These are phyloP conservation scores for Patiria miniata DNA, from an alignment of 35 echinoderm and acorn worm genomes.

Conservation along the genomic window DNA sequence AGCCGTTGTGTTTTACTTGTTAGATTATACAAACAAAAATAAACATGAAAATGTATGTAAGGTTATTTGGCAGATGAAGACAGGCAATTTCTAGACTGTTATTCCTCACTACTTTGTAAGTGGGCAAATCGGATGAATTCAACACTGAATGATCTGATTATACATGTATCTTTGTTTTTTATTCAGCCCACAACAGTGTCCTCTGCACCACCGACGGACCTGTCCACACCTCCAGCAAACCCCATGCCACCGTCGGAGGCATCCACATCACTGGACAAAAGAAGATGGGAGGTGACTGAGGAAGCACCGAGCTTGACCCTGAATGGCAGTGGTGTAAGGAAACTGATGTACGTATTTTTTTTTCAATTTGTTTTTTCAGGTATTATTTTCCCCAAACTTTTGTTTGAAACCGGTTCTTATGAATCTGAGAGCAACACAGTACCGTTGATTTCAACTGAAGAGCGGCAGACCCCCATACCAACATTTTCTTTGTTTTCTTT, in stretches of 20 bases:
- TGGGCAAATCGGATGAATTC: background rate
- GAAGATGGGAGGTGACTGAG: background rate
- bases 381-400: too few species aligned
- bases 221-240: background rate
- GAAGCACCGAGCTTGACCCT: background rate
- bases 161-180: background rate
- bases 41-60: conserved; percentile 1
- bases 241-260: background rate
- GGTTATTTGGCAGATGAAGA: conserved; percentile 4
- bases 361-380: background rate
- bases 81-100: background rate
- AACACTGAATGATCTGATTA: background rate
- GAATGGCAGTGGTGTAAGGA: background rate
- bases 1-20: background rate
- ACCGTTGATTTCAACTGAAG: too few species aligned
- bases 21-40: background rate
- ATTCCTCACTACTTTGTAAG: background rate
- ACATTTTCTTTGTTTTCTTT: too few species aligned
- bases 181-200: background rate
- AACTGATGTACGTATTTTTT: background rate
- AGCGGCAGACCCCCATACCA: too few species aligned
- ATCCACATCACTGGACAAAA: conserved; percentile 1
- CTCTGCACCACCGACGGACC: background rate
- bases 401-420: too few species aligned
- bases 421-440: too few species aligned